Percentiles rank a stretch among this genome's conserved stretches.
phyloP scores from a whole-genome alignment of 2,888 invertebrate genomes.

The Andricus quercusramuli region DNA sequence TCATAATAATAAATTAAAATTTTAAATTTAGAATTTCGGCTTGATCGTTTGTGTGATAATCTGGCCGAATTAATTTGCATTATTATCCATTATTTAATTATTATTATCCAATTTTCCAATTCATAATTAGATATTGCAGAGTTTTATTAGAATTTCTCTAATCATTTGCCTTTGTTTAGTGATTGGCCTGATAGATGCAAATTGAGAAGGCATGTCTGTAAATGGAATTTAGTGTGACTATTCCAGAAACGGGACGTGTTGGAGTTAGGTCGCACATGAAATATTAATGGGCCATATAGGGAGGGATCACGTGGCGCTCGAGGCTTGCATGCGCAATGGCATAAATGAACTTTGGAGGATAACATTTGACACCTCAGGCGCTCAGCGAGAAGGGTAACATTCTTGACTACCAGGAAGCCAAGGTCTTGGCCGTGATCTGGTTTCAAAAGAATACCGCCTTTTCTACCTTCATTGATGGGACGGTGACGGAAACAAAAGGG shows the following conservation, averaged over 20 bases:
- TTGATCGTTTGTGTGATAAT: too few species aligned
- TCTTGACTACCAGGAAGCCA: slow-evolving; percentile 12
- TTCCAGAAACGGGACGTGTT: slow-evolving; percentile 23
- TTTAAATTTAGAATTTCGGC: too few species aligned
- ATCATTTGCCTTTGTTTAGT: slow-evolving; percentile 26
- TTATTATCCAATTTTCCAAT: too few species aligned
- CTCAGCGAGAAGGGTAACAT: slow-evolving; percentile 45
- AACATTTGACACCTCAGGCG: slow-evolving; percentile 64
- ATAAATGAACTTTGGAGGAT: slow-evolving; percentile 61
- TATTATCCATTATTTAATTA: too few species aligned
- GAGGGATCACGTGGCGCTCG: slow-evolving; percentile 48
- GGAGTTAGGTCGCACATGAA: slow-evolving; percentile 50
- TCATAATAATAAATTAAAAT: too few species aligned
- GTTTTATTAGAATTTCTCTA: not conserved
- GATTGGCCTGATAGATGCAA: slow-evolving; percentile 13
- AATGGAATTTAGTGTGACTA: slow-evolving; percentile 26
- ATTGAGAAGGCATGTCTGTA: not conserved
- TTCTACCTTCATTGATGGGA: not conserved
- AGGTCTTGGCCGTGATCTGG: slow-evolving; percentile 52
- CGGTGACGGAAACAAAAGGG: slow-evolving; percentile 2
- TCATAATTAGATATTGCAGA: too few species aligned
- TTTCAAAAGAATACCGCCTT: slow-evolving; percentile 65
- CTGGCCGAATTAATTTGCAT: too few species aligned
- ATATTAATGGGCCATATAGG: slow-evolving; percentile 54
- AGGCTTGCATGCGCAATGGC: slow-evolving; percentile 60